Evolutionary conservation across 2,888 invertebrate species (phyloP).

Genomic region (Drosophila mimica): DNA sequence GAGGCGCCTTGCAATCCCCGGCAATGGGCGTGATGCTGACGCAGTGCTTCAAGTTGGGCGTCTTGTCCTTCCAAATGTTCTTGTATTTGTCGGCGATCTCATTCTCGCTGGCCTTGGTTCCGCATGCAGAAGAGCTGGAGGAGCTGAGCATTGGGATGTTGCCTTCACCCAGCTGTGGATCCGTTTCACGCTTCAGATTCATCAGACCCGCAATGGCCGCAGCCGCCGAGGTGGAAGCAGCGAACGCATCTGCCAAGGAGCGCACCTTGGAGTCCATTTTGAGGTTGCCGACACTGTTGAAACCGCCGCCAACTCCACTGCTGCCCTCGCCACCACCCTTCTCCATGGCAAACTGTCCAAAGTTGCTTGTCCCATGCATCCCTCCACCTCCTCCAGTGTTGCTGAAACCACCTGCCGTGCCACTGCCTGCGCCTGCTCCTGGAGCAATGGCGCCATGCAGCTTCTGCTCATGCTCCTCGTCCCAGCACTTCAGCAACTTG

Average conservation of each 20-base stretch:
- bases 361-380: conserved; percentile 28
- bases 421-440: conserved; percentile 38
- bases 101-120: conserved; percentile 63
- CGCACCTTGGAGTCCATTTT: conserved; percentile 74
- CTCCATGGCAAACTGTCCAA: conserved; percentile 50
- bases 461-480: conserved; percentile 89
- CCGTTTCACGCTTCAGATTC: conserved; percentile 66
- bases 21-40: conserved; percentile 84
- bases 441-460: conserved; percentile 64
- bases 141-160: conserved; percentile 30
- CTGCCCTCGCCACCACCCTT: conserved; percentile 17
- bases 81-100: conserved; percentile 84
- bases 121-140: conserved; percentile 8
- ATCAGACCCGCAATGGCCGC: conserved; percentile 67
- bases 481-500: conserved; percentile 94
- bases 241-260: conserved; percentile 65
- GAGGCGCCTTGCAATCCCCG: conserved; percentile 48
- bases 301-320: conserved; percentile 33
- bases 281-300: conserved; percentile 46
- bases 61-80: conserved; percentile 84
- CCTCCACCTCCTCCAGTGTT: conserved; percentile 38
- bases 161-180: conserved; percentile 46
- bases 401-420: conserved; percentile 37
- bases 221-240: conserved; percentile 78
- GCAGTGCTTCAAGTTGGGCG: conserved; percentile 80